phyloP scores from a whole-genome alignment of 2,113 vertebrate genomes.

The Chionis minor region DNA sequence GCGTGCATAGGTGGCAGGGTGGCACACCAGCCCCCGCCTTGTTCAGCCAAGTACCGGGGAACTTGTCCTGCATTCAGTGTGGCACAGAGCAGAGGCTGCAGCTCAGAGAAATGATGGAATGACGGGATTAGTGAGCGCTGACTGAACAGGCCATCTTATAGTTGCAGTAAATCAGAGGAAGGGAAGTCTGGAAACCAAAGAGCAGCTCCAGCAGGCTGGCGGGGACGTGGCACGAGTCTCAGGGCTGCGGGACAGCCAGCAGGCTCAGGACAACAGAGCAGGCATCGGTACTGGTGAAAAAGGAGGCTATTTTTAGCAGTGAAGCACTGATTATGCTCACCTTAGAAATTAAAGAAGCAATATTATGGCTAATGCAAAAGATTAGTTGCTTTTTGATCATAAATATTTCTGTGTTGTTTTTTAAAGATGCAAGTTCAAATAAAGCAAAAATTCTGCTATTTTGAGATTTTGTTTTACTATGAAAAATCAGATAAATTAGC shows the following conservation, averaged over 20 bases:
- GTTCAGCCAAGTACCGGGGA: neutral
- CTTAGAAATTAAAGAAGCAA: neutral
- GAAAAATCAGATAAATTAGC: neutral
- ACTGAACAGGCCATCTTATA: neutral
- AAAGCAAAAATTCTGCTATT: neutral
- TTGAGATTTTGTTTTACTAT: neutral
- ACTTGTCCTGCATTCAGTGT: neutral
- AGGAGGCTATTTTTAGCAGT: neutral
- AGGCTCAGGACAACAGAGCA: neutral
- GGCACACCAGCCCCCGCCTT: neutral
- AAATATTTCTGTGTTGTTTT: neutral
- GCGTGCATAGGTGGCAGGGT: rapidly evolving
- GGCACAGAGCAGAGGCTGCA: neutral
- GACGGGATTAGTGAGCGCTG: neutral
- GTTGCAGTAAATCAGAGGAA: neutral
- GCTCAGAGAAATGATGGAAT: neutral
- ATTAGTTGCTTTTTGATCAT: neutral
- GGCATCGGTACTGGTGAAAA: neutral
- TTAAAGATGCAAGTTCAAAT: neutral
- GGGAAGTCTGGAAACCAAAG: neutral
- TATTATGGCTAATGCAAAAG: neutral
- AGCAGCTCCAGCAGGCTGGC: neutral
- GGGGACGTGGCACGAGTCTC: rapidly evolving
- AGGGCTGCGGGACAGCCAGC: neutral
- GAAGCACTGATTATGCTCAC: neutral